phyloP scores from a whole-genome alignment of 2,797 vertebrate genomes.

The Streptopelia turtur region DNA sequence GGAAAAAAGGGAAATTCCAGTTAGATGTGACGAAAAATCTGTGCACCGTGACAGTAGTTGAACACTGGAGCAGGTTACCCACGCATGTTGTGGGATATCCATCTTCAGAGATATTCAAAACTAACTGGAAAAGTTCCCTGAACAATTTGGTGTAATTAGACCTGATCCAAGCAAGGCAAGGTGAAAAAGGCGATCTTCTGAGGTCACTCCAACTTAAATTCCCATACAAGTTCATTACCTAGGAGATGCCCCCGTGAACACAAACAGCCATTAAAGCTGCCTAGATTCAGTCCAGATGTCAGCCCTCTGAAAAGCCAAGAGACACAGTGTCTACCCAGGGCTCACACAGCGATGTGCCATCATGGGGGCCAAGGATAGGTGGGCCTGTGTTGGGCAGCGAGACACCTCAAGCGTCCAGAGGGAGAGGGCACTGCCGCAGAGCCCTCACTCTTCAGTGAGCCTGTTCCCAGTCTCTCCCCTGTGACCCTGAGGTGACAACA shows the following conservation, averaged over 20 bases:
- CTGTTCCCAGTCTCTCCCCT: neutral
- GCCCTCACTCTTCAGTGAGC: neutral
- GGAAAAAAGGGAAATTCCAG: neutral
- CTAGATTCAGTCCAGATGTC: neutral
- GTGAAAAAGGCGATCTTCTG: neutral
- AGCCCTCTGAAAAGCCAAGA: neutral
- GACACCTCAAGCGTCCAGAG: neutral
- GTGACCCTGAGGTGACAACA: neutral
- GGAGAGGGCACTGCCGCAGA: neutral
- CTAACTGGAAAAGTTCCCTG: neutral
- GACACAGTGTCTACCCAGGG: neutral
- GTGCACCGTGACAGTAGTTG: neutral
- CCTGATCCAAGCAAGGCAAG: neutral
- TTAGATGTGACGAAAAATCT: neutral
- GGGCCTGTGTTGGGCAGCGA: neutral
- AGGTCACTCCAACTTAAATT: neutral
- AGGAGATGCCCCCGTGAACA: neutral
- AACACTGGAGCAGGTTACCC: neutral
- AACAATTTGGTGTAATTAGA: neutral
- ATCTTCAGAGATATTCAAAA: neutral
- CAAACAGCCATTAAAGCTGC: neutral
- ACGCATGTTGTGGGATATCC: neutral
- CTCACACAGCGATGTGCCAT: neutral
- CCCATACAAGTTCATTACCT: neutral
- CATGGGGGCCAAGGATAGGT: accelerated